Percentiles rank a stretch among this genome's conserved stretches.
These are phyloP conservation scores for Thinocorus orbignyianus DNA, from an alignment of 2,113 vertebrate genomes.

Conservation along the genomic window DNA sequence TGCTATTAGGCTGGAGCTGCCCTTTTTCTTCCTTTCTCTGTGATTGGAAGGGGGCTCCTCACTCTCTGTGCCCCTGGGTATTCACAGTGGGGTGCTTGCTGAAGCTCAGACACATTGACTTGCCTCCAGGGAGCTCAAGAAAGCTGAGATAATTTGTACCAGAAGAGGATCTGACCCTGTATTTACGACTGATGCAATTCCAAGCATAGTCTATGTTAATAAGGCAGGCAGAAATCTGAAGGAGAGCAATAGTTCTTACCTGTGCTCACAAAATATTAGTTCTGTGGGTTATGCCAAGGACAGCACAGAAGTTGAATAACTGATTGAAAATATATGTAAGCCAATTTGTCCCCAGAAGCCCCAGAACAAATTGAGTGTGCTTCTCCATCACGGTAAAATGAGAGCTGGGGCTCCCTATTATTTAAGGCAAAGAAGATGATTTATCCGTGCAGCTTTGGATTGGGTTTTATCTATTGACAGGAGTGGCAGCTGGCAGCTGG, in stretches of 20 bases:
- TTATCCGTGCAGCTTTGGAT: background rate
- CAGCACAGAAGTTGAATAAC: background rate
- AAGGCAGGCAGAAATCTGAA: background rate
- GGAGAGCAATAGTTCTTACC: background rate
- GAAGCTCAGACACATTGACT: background rate
- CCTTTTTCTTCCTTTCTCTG: background rate
- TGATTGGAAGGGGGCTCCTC: background rate
- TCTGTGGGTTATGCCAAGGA: background rate
- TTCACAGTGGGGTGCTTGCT: background rate
- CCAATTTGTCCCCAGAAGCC: background rate
- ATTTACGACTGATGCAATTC: background rate
- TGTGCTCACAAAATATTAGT: background rate
- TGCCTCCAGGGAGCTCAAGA: background rate
- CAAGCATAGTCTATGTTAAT: background rate
- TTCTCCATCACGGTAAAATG: background rate
- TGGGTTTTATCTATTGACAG: background rate
- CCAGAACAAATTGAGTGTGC: background rate
- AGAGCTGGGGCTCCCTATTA: background rate
- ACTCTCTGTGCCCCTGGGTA: background rate
- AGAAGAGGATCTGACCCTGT: background rate
- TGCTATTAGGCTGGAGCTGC: background rate
- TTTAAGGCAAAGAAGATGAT: background rate
- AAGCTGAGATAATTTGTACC: background rate
- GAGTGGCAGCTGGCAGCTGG: background rate
- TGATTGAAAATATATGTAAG: background rate